A percentile compares a stretch with the other conserved stretches of the same genome.
phyloP scores from a whole-genome alignment of 2,797 vertebrate species.

The Ptychadena robeensis region DNA sequence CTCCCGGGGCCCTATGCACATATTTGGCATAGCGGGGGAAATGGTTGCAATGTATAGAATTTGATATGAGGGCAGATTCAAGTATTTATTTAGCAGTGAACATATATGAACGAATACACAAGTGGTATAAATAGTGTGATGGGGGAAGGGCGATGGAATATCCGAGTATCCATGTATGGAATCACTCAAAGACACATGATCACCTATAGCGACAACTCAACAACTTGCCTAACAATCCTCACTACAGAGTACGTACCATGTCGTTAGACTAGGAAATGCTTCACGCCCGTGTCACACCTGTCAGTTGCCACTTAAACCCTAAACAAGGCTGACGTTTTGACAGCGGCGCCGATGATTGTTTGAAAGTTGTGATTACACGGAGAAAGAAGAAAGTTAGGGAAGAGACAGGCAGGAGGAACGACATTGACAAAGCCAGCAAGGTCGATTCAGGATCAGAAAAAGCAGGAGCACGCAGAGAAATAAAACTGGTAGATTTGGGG shows the following conservation, averaged over 20 bases:
- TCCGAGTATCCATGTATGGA: too few relatives aligned
- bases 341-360: slow-evolving; percentile 9
- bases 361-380: slow-evolving; percentile 27
- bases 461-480: not conserved
- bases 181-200: too few relatives aligned
- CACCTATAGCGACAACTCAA: not conserved
- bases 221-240: not conserved
- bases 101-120: too few relatives aligned
- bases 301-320: slow-evolving; percentile 19
- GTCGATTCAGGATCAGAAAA: not conserved
- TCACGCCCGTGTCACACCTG: slow-evolving; percentile 32
- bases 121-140: too few relatives aligned
- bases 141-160: too few relatives aligned
- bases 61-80: too few relatives aligned
- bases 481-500: not conserved
- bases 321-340: slow-evolving; percentile 26
- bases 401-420: not conserved
- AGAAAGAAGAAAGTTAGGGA: slow-evolving; percentile 2
- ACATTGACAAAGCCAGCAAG: not conserved
- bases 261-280: not conserved
- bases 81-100: too few relatives aligned
- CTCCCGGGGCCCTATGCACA: too few relatives aligned
- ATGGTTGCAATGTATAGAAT: too few relatives aligned
- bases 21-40: too few relatives aligned
- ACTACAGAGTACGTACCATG: not conserved